These are phyloP conservation scores for Trematomus loennbergii DNA, from an alignment of 2,113 vertebrate genomes.

Conservation along the genomic window DNA sequence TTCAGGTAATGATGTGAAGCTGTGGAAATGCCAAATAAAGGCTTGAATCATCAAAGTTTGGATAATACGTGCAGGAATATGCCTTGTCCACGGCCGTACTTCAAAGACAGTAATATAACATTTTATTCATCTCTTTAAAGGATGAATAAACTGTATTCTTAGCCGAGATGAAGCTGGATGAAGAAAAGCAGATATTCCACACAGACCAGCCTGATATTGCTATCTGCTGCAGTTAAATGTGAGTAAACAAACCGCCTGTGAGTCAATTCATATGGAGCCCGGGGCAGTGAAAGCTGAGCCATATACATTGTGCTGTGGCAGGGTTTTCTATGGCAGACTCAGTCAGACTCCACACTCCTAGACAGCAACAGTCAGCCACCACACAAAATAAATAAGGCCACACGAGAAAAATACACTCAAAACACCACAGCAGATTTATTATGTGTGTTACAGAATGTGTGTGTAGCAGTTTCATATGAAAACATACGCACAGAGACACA, in stretches of 20 bases:
- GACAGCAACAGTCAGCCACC: conserved; percentile 34
- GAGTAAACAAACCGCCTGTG: conserved; percentile 52
- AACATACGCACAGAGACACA: conserved; percentile 16
- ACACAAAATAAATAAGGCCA: conserved; percentile 25
- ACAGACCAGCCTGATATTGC: conserved; percentile 28
- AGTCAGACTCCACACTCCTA: conserved; percentile 28
- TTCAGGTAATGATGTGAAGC: background rate
- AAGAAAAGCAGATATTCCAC: conserved; percentile 25
- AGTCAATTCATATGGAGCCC: conserved; percentile 58
- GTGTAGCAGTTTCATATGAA: conserved; percentile 7
- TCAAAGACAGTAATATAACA: conserved; percentile 7
- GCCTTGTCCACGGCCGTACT: background rate
- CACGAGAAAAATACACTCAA: conserved; percentile 43
- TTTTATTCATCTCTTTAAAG: background rate
- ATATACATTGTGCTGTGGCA: conserved; percentile 34
- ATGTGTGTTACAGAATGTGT: background rate
- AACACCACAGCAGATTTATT: conserved; percentile 45
- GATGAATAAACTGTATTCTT: conserved; percentile 21
- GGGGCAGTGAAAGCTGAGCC: conserved; percentile 40
- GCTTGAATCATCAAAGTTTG: background rate
- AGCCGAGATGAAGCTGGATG: background rate
- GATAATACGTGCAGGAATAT: background rate
- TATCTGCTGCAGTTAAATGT: conserved; percentile 42
- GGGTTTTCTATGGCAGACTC: conserved; percentile 45
- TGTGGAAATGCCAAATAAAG: background rate